phyloP scores from a whole-genome alignment of 2,113 vertebrate genomes.

The Gymnarchus niloticus region DNA sequence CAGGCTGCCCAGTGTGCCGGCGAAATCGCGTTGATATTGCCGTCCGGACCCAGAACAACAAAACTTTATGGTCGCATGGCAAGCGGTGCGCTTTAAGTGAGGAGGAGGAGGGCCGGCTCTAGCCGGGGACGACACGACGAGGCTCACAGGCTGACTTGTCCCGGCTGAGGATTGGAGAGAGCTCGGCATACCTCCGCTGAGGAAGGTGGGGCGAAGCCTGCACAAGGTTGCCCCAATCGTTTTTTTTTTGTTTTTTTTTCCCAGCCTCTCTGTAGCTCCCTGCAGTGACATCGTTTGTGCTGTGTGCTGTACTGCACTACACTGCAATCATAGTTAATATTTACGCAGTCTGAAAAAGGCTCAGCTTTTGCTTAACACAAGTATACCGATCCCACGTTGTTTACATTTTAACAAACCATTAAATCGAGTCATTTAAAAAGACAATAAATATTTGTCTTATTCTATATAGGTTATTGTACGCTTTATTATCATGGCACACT shows the following conservation, averaged over 20 bases:
- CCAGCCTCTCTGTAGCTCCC: background rate
- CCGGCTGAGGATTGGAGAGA: conserved; percentile 13
- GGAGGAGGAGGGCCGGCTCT: conserved; percentile 46
- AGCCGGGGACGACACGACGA: conserved; percentile 24
- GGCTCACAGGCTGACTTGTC: background rate
- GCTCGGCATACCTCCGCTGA: conserved; percentile 38
- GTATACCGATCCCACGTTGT: background rate
- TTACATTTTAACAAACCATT: no score
- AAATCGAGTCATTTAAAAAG: no score
- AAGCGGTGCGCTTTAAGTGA: conserved; percentile 37
- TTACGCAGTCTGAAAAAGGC: background rate
- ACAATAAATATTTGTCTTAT: background rate
- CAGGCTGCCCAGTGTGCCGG: background rate
- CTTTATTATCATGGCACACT: background rate
- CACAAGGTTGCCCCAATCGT: background rate
- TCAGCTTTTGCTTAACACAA: background rate
- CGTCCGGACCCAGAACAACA: conserved; percentile 45
- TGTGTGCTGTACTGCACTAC: background rate
- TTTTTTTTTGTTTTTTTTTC: background rate
- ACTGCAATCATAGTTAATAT: background rate
- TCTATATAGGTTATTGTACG: background rate
- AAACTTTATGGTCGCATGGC: conserved; percentile 52
- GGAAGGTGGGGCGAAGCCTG: conserved; percentile 11
- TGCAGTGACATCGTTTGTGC: background rate
- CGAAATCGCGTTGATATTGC: conserved; percentile 3